These are phyloP conservation scores for Cepphus grylle DNA, from an alignment of 2,113 vertebrate species.

Conservation along the genomic window DNA sequence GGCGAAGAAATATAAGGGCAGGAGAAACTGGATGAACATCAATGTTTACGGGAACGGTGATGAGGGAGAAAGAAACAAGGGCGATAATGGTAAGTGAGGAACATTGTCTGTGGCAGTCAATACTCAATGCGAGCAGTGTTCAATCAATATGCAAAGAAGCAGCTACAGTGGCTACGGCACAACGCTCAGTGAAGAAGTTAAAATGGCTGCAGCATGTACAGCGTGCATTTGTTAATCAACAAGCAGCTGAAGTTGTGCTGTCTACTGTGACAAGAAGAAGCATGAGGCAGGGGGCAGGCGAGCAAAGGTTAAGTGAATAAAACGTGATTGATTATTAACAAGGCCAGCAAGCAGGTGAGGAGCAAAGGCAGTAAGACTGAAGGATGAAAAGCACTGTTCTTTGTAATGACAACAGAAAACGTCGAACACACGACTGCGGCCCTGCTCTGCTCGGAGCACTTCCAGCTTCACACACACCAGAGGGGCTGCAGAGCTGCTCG, in stretches of 20 bases:
- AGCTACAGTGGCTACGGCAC: conserved; percentile 12
- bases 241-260: background rate
- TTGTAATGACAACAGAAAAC: background rate
- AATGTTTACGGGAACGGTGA: background rate
- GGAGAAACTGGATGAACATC: background rate
- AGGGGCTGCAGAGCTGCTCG: background rate
- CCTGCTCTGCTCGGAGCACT: background rate
- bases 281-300: background rate
- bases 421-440: background rate
- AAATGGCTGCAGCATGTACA: conserved; percentile 31
- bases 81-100: conserved; percentile 22
- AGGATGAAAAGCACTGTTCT: background rate
- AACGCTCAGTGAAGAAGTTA: background rate
- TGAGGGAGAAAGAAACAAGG: conserved; percentile 21
- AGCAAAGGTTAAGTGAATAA: conserved; percentile 32
- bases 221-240: background rate
- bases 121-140: background rate
- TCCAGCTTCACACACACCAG: rapidly evolving
- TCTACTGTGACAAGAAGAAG: background rate
- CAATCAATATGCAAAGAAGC: conserved; percentile 56
- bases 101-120: conserved; percentile 46
- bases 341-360: conserved; percentile 1
- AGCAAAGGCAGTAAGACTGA: background rate
- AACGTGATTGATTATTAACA: conserved; percentile 42
- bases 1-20: background rate